Percentiles rank a stretch among this genome's conserved stretches.
These are phyloP conservation scores for Origma solitaria DNA, from an alignment of 2,113 vertebrate species.

Conservation along the genomic window DNA sequence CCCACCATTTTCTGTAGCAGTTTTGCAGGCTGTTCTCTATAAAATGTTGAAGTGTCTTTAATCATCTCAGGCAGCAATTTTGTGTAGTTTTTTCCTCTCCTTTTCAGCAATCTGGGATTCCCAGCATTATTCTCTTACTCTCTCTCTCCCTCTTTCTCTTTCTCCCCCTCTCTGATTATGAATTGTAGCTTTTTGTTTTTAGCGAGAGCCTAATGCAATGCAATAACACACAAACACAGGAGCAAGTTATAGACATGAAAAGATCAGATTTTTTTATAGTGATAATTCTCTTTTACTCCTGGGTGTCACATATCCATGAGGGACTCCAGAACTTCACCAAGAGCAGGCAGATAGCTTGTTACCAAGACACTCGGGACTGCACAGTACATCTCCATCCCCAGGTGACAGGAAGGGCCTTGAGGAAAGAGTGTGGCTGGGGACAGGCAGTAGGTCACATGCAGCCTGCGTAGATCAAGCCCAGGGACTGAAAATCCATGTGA, in stretches of 20 bases:
- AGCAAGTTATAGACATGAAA: constrained; percentile 14
- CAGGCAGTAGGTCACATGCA: neutral
- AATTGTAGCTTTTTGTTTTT: constrained; percentile 23
- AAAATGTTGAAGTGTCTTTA: constrained; percentile 45
- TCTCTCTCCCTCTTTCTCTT: neutral
- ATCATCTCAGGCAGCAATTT: constrained; percentile 34
- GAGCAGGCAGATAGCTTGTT: neutral
- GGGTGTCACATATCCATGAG: neutral
- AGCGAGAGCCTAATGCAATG: constrained; percentile 36
- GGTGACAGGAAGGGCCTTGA: neutral
- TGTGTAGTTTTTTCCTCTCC: neutral
- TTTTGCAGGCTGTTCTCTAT: constrained; percentile 17
- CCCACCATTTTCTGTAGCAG: neutral
- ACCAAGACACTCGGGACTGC: neutral
- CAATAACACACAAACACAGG: constrained; percentile 28
- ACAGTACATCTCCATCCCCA: neutral
- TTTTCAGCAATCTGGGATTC: constrained; percentile 41
- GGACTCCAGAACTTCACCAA: neutral
- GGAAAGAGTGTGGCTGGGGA: neutral
- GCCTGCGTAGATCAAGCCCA: neutral
- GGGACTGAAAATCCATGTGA: neutral
- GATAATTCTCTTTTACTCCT: constrained; percentile 34
- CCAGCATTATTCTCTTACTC: neutral
- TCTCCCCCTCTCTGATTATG: neutral
- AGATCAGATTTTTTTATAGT: constrained; percentile 18